Conservation (phyloP, 2,888 invertebrate genomes). For the Spilarctia lutea region DNA sequence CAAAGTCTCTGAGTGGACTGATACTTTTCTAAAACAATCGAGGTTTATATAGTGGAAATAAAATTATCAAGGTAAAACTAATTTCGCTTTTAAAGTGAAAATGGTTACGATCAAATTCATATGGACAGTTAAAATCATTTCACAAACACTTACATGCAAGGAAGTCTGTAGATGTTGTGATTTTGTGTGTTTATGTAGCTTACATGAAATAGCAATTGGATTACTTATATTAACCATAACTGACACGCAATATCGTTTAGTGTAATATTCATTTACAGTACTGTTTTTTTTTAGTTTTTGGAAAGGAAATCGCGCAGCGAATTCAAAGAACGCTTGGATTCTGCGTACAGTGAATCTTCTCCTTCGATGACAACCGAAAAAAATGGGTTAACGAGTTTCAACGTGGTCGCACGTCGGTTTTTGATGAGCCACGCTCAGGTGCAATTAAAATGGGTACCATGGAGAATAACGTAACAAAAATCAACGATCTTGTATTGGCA, state of each 20-base stretch:
- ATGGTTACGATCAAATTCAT: not conserved
- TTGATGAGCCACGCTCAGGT: too few species aligned
- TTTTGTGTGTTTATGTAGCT: not conserved
- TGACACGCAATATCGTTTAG: not conserved
- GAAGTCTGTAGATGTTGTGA: conserved; percentile 1
- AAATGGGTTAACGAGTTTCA: conserved; percentile 38
- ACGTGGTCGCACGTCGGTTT: conserved; percentile 33
- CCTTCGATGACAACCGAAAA: conserved; percentile 39
- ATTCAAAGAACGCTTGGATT: conserved; percentile 24
- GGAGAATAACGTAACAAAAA: too few species aligned
- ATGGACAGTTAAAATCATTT: not conserved
- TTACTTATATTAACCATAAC: not conserved
- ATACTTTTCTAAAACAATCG: conserved; percentile 30
- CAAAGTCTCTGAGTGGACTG: conserved; percentile 31
- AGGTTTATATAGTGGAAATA: conserved; percentile 36
- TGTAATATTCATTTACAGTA: not conserved
- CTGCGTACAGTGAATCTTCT: conserved; percentile 32
- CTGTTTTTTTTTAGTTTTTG: not conserved
- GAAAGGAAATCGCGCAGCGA: conserved; percentile 32
- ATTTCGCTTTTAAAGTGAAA: conserved; percentile 20
- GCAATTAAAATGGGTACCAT: too few species aligned
- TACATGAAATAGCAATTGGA: conserved; percentile 1
- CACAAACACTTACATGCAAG: conserved; percentile 11
- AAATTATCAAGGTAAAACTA: conserved; percentile 25
- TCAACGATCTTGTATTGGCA: too few species aligned